These are phyloP conservation scores for Campaea margaritaria DNA, from an alignment of 2,888 invertebrate species.

Conservation along the genomic window DNA sequence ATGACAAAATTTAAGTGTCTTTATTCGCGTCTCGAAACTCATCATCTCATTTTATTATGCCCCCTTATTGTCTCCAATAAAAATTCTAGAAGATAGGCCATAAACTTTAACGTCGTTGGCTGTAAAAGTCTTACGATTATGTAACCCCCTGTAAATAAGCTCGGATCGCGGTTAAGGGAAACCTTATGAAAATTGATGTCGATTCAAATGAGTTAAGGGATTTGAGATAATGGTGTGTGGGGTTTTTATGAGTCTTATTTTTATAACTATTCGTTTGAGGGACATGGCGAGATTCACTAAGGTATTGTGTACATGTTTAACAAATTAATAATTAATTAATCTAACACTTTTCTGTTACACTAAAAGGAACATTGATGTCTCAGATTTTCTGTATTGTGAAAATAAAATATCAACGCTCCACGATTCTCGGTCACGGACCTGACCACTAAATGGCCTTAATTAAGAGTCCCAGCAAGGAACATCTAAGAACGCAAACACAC, in stretches of 20 bases:
- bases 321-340: too few species aligned
- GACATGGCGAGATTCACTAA: neutral
- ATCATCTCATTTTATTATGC: constrained; percentile 72
- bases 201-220: constrained; percentile 26
- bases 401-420: too few species aligned
- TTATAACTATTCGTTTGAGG: constrained; percentile 1
- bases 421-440: too few species aligned
- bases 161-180: constrained; percentile 49
- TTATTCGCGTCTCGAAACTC: constrained; percentile 43
- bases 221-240: constrained; percentile 16
- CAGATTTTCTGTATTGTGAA: too few species aligned
- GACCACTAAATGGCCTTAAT: too few species aligned
- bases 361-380: too few species aligned
- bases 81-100: constrained; percentile 71
- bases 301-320: too few species aligned
- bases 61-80: constrained; percentile 79
- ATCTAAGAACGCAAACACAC: too few species aligned
- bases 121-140: constrained; percentile 60
- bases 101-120: constrained; percentile 69
- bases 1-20: constrained; percentile 48
- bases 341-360: too few species aligned
- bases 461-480: too few species aligned
- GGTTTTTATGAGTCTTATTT: constrained; percentile 18
- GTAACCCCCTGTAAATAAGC: constrained; percentile 49
- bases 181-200: constrained; percentile 29